These are phyloP conservation scores for Atrina japonica DNA, from an alignment of 2,888 invertebrate species.

Conservation along the genomic window DNA sequence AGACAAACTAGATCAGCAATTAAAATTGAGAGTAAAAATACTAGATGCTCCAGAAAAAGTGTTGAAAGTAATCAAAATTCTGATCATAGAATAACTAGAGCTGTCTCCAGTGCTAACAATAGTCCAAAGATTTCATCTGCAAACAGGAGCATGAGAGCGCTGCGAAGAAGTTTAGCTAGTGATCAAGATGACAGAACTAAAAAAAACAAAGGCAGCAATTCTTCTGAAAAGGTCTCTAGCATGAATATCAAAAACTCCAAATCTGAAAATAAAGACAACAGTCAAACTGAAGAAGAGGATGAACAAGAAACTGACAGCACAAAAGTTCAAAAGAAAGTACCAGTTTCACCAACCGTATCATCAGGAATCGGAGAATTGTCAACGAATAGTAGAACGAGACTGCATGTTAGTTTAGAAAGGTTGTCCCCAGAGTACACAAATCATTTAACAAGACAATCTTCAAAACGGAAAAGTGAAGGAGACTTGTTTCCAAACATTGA, in stretches of 20 bases:
- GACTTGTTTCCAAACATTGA: background rate
- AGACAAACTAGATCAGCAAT: no score
- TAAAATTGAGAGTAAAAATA: no score
- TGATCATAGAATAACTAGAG: no score
- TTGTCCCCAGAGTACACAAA: background rate
- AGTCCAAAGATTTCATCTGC: no score
- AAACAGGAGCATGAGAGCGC: no score
- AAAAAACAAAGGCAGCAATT: background rate
- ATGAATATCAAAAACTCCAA: background rate
- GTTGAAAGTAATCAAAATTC: no score
- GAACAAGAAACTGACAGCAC: background rate
- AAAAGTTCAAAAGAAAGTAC: background rate
- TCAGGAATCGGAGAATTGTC: background rate
- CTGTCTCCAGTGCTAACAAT: no score
- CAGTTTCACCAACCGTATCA: background rate
- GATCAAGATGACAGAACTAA: slow-evolving; percentile 1
- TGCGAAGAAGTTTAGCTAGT: no score
- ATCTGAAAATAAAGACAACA: background rate
- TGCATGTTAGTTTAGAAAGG: slow-evolving; percentile 9
- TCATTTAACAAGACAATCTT: background rate
- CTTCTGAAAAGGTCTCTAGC: background rate
- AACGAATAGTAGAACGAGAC: background rate
- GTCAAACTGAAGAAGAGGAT: background rate
- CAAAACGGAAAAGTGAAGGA: slow-evolving; percentile 10
- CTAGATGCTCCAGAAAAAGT: no score